phyloP scores from a whole-genome alignment of 2,113 vertebrate genomes.

The Quiscalus mexicanus region DNA sequence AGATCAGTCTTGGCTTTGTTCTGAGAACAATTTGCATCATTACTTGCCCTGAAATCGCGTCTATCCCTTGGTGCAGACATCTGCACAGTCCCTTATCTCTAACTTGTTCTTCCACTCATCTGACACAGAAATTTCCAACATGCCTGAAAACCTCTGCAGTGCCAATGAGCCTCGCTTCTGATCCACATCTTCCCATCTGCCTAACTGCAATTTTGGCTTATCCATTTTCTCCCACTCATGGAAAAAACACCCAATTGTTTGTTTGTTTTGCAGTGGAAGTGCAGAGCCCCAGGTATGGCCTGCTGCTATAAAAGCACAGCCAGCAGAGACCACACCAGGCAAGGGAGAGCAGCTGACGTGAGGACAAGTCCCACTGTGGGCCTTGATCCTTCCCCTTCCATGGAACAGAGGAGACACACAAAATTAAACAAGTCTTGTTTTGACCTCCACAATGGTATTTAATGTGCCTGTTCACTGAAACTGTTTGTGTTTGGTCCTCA shows the following conservation, averaged over 20 bases:
- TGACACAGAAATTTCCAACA: neutral
- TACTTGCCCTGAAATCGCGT: neutral
- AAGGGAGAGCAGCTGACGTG: neutral
- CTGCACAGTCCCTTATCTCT: neutral
- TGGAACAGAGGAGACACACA: neutral
- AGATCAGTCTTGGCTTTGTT: neutral
- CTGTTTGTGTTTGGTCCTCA: neutral
- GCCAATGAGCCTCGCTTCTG: rapidly evolving
- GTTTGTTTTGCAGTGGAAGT: neutral
- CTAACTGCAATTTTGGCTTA: neutral
- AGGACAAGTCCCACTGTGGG: neutral
- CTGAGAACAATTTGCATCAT: neutral
- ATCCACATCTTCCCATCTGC: neutral
- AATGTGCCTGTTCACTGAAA: neutral
- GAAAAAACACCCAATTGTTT: neutral
- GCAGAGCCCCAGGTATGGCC: neutral
- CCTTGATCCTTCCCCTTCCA: neutral
- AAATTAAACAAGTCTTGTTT: neutral
- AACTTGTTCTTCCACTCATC: neutral
- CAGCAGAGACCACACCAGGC: neutral
- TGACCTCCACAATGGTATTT: neutral
- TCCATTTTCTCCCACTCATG: neutral
- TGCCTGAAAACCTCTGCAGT: neutral
- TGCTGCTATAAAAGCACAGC: neutral
- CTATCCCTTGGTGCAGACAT: neutral